phyloP scores from a whole-genome alignment of 2,797 vertebrate genomes.

The Protonibea diacanthus region DNA sequence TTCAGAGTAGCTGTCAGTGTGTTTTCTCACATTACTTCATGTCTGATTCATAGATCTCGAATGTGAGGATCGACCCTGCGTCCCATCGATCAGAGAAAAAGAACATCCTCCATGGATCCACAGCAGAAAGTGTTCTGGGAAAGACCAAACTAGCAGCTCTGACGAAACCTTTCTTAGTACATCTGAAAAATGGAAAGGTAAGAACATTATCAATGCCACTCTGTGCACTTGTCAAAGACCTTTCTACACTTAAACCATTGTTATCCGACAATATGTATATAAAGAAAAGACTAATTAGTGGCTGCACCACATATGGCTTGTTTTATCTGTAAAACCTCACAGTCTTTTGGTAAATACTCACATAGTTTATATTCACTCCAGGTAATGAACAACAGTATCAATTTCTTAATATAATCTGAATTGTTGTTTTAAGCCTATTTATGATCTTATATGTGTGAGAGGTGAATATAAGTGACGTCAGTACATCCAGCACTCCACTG shows the following conservation, averaged over 20 bases:
- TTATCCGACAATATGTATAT: neutral
- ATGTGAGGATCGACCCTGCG: constrained; percentile 87
- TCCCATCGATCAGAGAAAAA: constrained; percentile 84
- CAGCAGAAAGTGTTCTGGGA: constrained; percentile 85
- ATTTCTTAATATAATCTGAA: neutral
- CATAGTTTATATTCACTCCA: neutral
- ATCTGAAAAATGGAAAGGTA: constrained; percentile 94
- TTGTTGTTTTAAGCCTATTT: neutral
- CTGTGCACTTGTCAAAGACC: neutral
- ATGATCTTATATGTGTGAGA: neutral
- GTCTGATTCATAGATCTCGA: constrained; percentile 86
- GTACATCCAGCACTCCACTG: neutral
- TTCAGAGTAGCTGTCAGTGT: neutral
- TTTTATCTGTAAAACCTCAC: too few species aligned
- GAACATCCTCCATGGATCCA: constrained; percentile 90
- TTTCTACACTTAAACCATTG: neutral
- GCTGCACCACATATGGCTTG: neutral
- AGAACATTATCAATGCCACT: constrained; percentile 34
- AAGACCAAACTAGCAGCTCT: constrained; percentile 86
- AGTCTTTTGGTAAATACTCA: neutral
- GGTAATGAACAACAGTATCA: neutral
- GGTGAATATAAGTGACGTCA: neutral
- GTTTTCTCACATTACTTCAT: neutral
- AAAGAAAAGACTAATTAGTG: neutral
- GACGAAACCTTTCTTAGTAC: constrained; percentile 90